A percentile compares a stretch with the other conserved stretches of the same genome.
Evolutionary conservation across 1,140 invertebrate species (phyloP).

Genomic region (Acromyrmex charruanus): DNA sequence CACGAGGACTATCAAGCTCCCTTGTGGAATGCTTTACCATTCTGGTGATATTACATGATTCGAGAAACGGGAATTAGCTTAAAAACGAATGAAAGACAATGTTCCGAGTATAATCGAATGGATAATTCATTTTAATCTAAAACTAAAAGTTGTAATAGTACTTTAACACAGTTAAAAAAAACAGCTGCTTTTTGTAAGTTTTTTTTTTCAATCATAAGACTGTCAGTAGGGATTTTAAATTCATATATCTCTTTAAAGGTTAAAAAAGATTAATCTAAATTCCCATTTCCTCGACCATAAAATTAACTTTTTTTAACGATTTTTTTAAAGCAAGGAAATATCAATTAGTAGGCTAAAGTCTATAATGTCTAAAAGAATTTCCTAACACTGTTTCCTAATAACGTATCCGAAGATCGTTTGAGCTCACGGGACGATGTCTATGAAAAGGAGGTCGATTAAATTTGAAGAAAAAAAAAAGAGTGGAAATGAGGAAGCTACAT

Average conservation of each 20-base stretch:
- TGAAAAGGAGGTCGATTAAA: neutral
- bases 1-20: conserved; percentile 24
- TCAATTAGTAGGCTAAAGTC: neutral
- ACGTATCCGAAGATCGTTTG: neutral
- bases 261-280: neutral
- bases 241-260: neutral
- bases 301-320: neutral
- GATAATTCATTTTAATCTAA: neutral
- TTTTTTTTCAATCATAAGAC: conserved; percentile 4
- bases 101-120: neutral
- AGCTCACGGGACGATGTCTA: neutral
- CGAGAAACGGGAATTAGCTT: conserved; percentile 57
- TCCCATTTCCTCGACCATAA: neutral
- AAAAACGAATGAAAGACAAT: neutral
- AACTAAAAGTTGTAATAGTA: neutral
- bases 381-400: neutral
- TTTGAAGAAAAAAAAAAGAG: neutral
- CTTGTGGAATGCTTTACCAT: conserved; percentile 67
- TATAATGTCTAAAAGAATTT: conserved; percentile 27
- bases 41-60: conserved; percentile 9
- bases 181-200: neutral
- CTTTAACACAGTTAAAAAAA: neutral
- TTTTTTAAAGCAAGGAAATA: conserved; percentile 1
- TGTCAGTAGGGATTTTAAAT: neutral
- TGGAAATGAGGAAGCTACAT: conserved; percentile 6